These are phyloP conservation scores for Symphodus melops DNA, from an alignment of 2,113 vertebrate genomes.

Conservation along the genomic window DNA sequence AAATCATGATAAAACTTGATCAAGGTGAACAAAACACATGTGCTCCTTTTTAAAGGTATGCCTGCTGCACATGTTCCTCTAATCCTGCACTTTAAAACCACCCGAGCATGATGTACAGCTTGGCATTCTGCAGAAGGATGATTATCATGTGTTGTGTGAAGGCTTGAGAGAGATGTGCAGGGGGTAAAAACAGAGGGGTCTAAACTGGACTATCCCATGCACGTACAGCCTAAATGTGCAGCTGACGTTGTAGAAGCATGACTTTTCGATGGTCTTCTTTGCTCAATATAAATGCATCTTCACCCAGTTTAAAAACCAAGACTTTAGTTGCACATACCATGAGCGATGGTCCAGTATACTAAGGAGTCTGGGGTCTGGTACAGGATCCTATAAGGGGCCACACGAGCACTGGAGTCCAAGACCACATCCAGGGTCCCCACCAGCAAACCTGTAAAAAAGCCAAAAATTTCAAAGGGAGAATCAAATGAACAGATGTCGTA, in stretches of 20 bases:
- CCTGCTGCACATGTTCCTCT: conserved; percentile 32
- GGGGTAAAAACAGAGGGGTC: conserved; percentile 14
- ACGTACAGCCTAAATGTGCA: neutral
- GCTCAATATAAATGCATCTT: neutral
- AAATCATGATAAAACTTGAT: conserved; percentile 23
- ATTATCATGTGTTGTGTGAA: conserved; percentile 23
- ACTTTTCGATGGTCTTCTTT: neutral
- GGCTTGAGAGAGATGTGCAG: conserved; percentile 6
- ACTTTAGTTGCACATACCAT: conserved; percentile 85
- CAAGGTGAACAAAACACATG: conserved; percentile 11
- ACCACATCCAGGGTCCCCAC: conserved; percentile 98
- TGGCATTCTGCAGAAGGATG: conserved; percentile 51
- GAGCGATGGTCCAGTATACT: conserved; percentile 95
- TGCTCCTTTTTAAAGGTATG: conserved; percentile 14
- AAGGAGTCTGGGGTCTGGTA: conserved; percentile 97
- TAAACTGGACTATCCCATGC: neutral
- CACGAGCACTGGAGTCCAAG: conserved; percentile 95
- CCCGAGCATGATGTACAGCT: conserved; percentile 67
- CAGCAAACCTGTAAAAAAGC: conserved; percentile 87
- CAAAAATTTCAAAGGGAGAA: conserved; percentile 8
- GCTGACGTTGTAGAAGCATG: neutral
- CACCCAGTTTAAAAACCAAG: neutral
- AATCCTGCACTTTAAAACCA: conserved; percentile 58
- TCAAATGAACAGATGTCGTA: neutral
- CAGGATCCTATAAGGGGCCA: conserved; percentile 95